phyloP scores from a whole-genome alignment of 2,113 vertebrate genomes.

The Petrocephalus zakoni region DNA sequence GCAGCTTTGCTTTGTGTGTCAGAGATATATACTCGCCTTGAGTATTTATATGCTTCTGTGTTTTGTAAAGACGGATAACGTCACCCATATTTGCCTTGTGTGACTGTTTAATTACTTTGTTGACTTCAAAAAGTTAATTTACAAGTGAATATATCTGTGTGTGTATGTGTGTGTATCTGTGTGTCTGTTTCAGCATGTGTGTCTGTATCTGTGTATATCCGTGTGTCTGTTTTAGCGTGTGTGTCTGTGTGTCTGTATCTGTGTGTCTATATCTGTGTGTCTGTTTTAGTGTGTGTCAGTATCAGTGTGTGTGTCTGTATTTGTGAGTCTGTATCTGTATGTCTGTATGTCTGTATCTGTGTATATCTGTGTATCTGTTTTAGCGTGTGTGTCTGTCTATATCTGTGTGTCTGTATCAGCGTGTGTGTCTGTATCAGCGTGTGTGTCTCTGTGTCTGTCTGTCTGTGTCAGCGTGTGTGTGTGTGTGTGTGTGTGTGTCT shows the following conservation, averaged over 20 bases:
- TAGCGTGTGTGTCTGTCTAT: neutral
- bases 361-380: neutral
- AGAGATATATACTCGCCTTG: neutral
- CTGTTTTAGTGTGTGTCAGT: too few species aligned
- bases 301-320: neutral
- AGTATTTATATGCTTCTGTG: neutral
- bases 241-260: neutral
- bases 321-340: neutral
- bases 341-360: neutral
- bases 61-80: neutral
- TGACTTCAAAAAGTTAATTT: neutral
- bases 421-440: neutral
- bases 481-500: too few species aligned
- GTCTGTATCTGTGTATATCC: neutral
- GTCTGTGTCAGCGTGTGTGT: too few species aligned
- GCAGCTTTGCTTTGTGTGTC: neutral
- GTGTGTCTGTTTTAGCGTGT: neutral
- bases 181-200: neutral
- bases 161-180: neutral
- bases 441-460: neutral
- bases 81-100: neutral
- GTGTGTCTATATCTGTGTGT: neutral
- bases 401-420: neutral
- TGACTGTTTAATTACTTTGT: neutral
- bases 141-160: neutral